Base-by-base conservation (phyloP, 92 coral and sea anemone species). In the Blastomussa wellsi region DNA sequence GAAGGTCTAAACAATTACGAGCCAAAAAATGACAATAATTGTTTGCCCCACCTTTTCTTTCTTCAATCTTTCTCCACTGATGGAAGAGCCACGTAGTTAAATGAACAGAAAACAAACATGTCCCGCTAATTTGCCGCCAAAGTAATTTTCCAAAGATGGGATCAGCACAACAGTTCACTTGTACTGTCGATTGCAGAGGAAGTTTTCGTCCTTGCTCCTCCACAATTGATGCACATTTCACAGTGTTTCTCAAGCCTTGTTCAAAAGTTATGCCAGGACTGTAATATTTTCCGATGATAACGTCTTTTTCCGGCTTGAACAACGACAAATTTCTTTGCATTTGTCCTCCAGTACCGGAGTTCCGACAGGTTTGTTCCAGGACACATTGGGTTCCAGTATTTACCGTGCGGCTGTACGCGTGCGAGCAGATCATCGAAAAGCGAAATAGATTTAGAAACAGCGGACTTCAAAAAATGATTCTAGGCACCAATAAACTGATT, bases 131-230 rank as follows among this genome's bases (percentile, higher is more conserved):
- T 57, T 83, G 79, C 24, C 74, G 69, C 92, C 93, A 91, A 17
- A 94, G 84, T 71, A 91, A 41, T 26, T 80, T 90, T 24, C 93
- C 97, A 3, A 94, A 88, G 35, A 91, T 57, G 24, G 97, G 89
- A 66, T 91, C 89, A 41, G 88, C 89, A 79, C 72, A 31, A 42
- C 90, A 47, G 44, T 35, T 80, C 24, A 82, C 83, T 33, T 59
- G 74, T 3, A 28, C 42, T 16, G 0, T 29, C 24, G 49, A 59
- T 6, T 42, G 20, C 39, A 33, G 84, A 16, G 12, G 42, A 59
- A 19, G 29, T 39, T 44, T 83, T 41, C 22, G 74, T 28, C 22
- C 49, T 28, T 7, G 8, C 15, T 29, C 19, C 2, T 62, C 62
- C 64, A 83, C 74, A 42, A 83, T 59, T 41, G 80, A 68, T 42